Conservation (phyloP, 2,113 vertebrate genomes). For the Cryptomyrus ogoouensis region DNA sequence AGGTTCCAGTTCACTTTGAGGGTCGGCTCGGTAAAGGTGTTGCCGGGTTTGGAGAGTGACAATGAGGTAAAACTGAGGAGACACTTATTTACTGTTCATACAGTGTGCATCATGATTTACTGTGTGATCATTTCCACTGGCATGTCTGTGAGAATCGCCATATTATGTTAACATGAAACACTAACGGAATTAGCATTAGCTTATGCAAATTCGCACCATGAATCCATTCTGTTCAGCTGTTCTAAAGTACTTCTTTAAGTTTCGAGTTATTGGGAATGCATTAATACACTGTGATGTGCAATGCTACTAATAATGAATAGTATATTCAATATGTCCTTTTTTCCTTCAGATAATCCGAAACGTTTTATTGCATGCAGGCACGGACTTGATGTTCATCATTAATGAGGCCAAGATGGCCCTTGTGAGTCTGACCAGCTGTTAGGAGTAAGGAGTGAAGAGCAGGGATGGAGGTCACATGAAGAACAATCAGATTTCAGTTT, state of each 20-base stretch:
- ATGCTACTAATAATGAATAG: background rate
- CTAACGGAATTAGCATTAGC: background rate
- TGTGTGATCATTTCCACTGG: background rate
- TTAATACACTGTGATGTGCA: background rate
- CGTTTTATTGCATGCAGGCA: background rate
- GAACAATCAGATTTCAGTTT: background rate
- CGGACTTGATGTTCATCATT: background rate
- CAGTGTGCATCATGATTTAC: background rate
- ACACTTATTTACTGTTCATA: background rate
- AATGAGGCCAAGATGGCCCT: background rate
- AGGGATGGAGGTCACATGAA: background rate
- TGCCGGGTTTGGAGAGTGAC: background rate
- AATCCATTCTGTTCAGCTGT: background rate
- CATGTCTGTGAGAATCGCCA: background rate
- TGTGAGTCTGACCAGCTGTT: background rate
- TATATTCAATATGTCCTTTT: background rate
- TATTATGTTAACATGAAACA: background rate
- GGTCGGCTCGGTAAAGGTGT: background rate
- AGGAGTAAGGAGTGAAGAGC: background rate
- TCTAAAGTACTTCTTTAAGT: background rate
- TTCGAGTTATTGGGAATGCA: background rate
- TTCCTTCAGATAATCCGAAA: background rate
- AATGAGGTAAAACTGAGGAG: background rate
- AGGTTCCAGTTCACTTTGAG: background rate
- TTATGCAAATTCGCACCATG: background rate